Evolutionary conservation across 2,888 invertebrate genomes (phyloP).

Genomic region (Zygogramma bicolorata): DNA sequence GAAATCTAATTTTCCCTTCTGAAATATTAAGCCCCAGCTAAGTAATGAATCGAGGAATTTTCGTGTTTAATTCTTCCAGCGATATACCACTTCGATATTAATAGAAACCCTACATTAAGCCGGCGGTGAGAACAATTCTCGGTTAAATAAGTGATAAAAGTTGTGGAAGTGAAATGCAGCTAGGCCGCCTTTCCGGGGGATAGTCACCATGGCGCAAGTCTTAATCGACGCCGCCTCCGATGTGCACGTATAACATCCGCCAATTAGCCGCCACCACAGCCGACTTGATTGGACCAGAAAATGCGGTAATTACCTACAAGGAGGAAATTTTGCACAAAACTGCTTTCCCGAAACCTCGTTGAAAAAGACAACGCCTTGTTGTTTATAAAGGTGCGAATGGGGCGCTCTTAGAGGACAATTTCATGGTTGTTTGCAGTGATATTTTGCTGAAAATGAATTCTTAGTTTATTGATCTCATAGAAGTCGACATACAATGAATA

Average conservation of each 20-base stretch:
- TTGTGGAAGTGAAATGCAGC: constrained; percentile 27
- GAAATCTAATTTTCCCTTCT: constrained; percentile 24
- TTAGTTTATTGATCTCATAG: background rate
- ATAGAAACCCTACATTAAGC: constrained; percentile 43
- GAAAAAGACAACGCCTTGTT: constrained; percentile 41
- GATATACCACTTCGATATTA: constrained; percentile 41
- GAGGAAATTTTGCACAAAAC: constrained; percentile 46
- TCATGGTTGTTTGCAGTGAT: background rate
- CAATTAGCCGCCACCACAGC: constrained; percentile 63
- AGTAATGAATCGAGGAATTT: constrained; percentile 37
- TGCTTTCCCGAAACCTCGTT: constrained; percentile 38
- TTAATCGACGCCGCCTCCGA: constrained; percentile 65
- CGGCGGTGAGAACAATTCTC: constrained; percentile 35
- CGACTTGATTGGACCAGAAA: constrained; percentile 57
- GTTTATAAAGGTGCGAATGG: constrained; percentile 21
- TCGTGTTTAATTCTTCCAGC: constrained; percentile 37
- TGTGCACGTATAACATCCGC: constrained; percentile 65
- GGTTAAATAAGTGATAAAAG: constrained; percentile 48
- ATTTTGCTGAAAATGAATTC: background rate
- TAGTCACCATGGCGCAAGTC: constrained; percentile 61
- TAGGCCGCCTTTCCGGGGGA: constrained; percentile 59
- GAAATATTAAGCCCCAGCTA: constrained; percentile 30
- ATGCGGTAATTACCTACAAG: constrained; percentile 48
- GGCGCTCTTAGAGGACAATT: background rate
- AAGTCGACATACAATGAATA: background rate